A percentile compares a stretch with the other conserved stretches of the same genome.
Evolutionary conservation across 1,140 invertebrate genomes (phyloP).

Genomic region (Drosophila azteca): DNA sequence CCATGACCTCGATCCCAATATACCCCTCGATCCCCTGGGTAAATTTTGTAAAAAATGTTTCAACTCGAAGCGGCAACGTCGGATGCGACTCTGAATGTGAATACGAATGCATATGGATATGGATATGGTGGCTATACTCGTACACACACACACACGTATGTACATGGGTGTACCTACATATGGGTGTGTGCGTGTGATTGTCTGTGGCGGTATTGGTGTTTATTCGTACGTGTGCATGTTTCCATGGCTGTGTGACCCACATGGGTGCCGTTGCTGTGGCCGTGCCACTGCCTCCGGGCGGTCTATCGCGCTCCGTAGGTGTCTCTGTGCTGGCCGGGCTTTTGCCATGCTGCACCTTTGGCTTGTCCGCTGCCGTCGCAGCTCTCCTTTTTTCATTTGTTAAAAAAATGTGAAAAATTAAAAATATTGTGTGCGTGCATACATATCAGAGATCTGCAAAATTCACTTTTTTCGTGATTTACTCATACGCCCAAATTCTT

Average conservation of each 20-base stretch:
- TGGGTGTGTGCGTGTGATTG: not conserved
- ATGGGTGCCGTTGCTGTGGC: slow-evolving; percentile 58
- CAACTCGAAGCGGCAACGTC: slow-evolving; percentile 60
- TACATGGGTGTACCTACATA: too few relatives aligned
- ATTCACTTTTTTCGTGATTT: too few relatives aligned
- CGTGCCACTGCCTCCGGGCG: slow-evolving; percentile 51
- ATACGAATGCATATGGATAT: slow-evolving; percentile 50
- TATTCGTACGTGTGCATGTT: not conserved
- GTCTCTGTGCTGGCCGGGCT: slow-evolving; percentile 29
- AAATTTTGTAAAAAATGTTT: slow-evolving; percentile 56
- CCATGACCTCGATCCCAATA: not conserved
- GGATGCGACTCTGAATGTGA: slow-evolving; percentile 49
- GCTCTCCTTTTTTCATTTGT: slow-evolving; percentile 34
- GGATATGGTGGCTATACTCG: slow-evolving; percentile 14
- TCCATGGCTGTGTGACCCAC: slow-evolving; percentile 54
- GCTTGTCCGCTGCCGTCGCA: slow-evolving; percentile 11
- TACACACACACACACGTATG: not conserved
- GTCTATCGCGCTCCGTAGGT: slow-evolving; percentile 55
- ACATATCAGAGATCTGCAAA: too few relatives aligned
- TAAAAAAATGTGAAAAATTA: slow-evolving; percentile 75
- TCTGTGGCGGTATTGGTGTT: not conserved
- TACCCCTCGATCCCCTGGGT: not conserved
- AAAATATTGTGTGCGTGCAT: slow-evolving; percentile 66
- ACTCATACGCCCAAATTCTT: too few relatives aligned
- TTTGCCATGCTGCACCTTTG: slow-evolving; percentile 54